Conservation (phyloP, 2,888 invertebrate genomes). For the Troilus luridus region DNA sequence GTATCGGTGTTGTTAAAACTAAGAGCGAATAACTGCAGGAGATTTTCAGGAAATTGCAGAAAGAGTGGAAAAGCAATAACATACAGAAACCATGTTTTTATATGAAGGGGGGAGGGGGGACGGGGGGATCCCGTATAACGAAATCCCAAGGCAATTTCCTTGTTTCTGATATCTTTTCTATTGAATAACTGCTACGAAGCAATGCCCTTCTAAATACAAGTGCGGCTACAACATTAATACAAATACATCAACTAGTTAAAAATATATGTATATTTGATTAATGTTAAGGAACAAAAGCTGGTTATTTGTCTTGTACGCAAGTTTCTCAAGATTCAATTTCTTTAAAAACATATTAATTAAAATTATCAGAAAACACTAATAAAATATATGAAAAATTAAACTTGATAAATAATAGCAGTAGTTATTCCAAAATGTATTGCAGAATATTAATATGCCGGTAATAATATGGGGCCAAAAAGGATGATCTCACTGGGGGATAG, state of each 20-base stretch:
- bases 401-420: too few relatives aligned
- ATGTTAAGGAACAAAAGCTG: too few relatives aligned
- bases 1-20: background rate
- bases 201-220: background rate
- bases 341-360: too few relatives aligned
- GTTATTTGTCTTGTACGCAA: too few relatives aligned
- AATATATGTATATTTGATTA: background rate
- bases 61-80: conserved; percentile 27
- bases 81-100: conserved; percentile 40
- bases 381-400: too few relatives aligned
- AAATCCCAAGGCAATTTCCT: conserved; percentile 33
- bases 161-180: conserved; percentile 40
- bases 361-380: too few relatives aligned
- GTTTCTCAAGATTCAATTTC: too few relatives aligned
- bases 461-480: too few relatives aligned
- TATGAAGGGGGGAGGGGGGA: background rate
- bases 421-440: too few relatives aligned
- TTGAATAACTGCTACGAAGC: background rate
- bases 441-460: too few relatives aligned
- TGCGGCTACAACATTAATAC: background rate
- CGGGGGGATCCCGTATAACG: background rate
- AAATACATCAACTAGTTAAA: background rate
- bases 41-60: conserved; percentile 8
- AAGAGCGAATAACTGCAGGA: background rate
- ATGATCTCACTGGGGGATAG: too few relatives aligned